These are phyloP conservation scores for Quadroppia sp. DNA, from an alignment of 2,888 invertebrate genomes.

Conservation along the genomic window DNA sequence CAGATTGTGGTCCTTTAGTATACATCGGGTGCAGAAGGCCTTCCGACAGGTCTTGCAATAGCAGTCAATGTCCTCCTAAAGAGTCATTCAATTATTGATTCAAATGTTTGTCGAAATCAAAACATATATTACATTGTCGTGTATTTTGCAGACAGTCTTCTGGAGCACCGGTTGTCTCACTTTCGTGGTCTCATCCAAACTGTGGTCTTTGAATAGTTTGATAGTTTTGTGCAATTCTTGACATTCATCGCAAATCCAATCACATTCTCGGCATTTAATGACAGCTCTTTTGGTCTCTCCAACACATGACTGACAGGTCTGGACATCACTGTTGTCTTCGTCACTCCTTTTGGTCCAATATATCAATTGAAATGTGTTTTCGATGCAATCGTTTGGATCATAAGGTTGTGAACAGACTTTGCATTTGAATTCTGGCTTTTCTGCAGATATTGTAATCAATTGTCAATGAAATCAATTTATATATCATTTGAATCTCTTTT, in stretches of 20 bases:
- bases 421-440: background rate
- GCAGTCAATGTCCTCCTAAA: background rate
- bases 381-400: constrained; percentile 3
- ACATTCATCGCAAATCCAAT: constrained; percentile 24
- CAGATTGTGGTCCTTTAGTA: constrained; percentile 20
- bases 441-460: background rate
- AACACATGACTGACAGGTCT: constrained; percentile 12
- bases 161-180: background rate
- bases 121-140: background rate
- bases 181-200: background rate
- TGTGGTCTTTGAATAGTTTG: constrained; percentile 5
- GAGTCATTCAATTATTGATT: background rate
- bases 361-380: constrained; percentile 2
- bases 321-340: too few species aligned
- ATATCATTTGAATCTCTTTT: background rate
- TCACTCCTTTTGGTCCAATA: background rate
- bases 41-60: constrained; percentile 19
- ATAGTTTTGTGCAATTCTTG: background rate
- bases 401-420: constrained; percentile 16
- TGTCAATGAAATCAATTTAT: background rate
- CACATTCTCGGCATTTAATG: background rate
- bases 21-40: constrained; percentile 5
- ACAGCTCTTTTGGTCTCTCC: constrained; percentile 18
- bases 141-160: background rate
- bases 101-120: background rate